phyloP scores from a whole-genome alignment of 2,888 invertebrate genomes.

The Atrina japonica region DNA sequence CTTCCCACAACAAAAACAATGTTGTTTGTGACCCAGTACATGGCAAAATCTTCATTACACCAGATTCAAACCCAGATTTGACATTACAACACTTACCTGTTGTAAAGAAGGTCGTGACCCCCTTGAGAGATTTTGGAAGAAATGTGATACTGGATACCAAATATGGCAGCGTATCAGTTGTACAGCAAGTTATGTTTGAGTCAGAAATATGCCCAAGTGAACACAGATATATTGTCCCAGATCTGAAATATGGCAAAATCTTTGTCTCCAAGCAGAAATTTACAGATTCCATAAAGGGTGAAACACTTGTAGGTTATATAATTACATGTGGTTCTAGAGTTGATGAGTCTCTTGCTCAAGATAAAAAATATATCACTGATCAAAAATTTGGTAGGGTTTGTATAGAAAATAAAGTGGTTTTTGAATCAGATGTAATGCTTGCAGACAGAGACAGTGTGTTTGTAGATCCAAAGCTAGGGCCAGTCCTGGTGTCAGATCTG shows the following conservation, averaged over 20 bases:
- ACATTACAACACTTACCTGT: too few species aligned
- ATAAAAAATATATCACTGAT: background rate
- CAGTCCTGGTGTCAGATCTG: background rate
- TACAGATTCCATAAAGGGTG: background rate
- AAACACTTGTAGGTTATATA: background rate
- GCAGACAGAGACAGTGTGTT: background rate
- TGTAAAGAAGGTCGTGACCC: background rate
- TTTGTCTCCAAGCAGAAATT: background rate
- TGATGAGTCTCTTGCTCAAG: background rate
- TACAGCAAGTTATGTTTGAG: background rate
- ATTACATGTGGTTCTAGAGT: background rate
- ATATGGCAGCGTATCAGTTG: background rate
- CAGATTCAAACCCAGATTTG: too few species aligned
- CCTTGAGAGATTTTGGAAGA: background rate
- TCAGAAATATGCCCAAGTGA: background rate
- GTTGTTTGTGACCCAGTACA: too few species aligned
- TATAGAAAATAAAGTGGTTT: background rate
- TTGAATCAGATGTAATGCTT: background rate
- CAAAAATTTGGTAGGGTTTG: background rate
- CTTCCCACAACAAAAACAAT: too few species aligned
- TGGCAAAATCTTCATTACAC: too few species aligned
- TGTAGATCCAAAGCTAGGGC: background rate
- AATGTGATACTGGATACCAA: background rate
- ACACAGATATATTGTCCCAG: background rate
- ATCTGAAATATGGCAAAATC: background rate